A percentile compares a stretch with the other conserved stretches of the same genome.
These are phyloP conservation scores for Narcine bancroftii DNA, from an alignment of 2,113 vertebrate species.

Conservation along the genomic window DNA sequence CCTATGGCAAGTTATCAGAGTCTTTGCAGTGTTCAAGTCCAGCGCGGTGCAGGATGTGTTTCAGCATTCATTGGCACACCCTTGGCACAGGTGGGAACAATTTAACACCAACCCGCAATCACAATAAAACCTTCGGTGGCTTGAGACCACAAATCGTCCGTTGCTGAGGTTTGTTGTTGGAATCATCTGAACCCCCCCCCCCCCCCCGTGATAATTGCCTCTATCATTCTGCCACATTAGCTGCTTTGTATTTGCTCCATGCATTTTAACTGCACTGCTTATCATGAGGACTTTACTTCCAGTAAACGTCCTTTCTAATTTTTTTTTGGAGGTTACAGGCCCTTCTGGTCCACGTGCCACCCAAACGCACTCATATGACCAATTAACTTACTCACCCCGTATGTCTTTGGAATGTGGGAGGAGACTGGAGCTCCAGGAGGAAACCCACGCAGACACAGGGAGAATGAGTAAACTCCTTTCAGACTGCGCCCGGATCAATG, in stretches of 20 bases:
- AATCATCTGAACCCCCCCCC: not conserved
- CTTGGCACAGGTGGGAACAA: not conserved
- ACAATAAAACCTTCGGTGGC: not conserved
- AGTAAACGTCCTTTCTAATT: not conserved
- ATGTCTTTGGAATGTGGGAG: too few relatives aligned
- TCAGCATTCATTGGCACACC: not conserved
- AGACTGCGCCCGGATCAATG: too few relatives aligned
- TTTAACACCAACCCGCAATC: slow-evolving; percentile 3
- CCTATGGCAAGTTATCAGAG: not conserved
- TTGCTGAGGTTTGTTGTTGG: slow-evolving; percentile 7
- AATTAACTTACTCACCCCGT: too few relatives aligned
- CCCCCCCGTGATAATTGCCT: not conserved
- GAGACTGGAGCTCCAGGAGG: too few relatives aligned
- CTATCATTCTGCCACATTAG: not conserved
- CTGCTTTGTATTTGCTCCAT: not conserved
- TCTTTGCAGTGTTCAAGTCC: not conserved
- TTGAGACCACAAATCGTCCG: not conserved
- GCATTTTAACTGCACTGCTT: not conserved
- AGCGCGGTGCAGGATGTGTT: not conserved
- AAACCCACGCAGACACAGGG: too few relatives aligned
- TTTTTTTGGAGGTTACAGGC: too few relatives aligned
- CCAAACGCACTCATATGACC: too few relatives aligned
- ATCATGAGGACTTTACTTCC: not conserved
- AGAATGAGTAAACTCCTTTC: too few relatives aligned
- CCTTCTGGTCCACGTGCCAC: too few relatives aligned